phyloP scores from a whole-genome alignment of 2,797 vertebrate genomes.

The Meriones psammophilus region DNA sequence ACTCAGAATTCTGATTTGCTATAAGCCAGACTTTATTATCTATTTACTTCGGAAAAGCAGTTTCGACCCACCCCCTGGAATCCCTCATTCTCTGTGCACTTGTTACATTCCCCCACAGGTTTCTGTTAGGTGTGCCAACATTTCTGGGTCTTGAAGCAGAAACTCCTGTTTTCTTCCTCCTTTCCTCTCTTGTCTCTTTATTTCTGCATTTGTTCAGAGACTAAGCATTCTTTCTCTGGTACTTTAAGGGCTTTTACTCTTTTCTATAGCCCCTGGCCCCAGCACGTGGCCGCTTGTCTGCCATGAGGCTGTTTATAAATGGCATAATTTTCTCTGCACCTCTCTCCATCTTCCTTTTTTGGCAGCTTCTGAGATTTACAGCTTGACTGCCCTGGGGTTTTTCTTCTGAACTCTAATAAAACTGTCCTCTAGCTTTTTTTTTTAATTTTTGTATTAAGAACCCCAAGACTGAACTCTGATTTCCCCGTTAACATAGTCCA shows the following conservation, averaged over 20 bases:
- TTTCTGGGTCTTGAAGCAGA: neutral
- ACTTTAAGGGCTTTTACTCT: neutral
- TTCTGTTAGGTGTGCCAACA: neutral
- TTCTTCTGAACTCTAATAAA: neutral
- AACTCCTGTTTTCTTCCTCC: neutral
- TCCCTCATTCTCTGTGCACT: neutral
- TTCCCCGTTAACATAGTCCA: neutral
- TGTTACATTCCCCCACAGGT: neutral
- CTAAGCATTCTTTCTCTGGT: neutral
- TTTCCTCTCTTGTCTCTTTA: neutral
- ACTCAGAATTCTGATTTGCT: neutral
- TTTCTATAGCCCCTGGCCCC: neutral
- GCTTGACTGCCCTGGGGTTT: neutral
- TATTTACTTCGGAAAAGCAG: neutral
- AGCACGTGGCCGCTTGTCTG: neutral
- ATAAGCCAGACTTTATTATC: neutral
- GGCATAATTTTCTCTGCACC: neutral
- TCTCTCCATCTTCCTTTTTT: neutral
- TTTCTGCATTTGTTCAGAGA: neutral
- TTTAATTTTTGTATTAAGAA: neutral
- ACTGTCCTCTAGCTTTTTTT: neutral
- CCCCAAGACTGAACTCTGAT: neutral
- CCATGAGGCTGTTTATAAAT: neutral
- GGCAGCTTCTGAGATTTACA: neutral
- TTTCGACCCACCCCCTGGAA: neutral